phyloP scores from a whole-genome alignment of 1,140 invertebrate species.

The Drosophila nannoptera region DNA sequence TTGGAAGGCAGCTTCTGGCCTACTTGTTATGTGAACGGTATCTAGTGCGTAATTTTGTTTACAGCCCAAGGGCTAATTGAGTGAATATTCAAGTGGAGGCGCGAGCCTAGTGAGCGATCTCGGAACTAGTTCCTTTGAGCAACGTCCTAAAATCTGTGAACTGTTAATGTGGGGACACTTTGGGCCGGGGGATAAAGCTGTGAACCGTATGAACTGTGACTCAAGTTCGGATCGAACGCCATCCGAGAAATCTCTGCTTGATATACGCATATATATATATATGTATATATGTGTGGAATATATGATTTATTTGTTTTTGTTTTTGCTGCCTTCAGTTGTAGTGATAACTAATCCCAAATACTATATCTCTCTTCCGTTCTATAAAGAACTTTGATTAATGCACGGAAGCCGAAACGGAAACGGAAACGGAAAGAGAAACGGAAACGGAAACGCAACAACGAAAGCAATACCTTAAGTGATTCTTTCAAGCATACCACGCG shows the following conservation, averaged over 20 bases:
- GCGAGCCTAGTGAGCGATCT: neutral
- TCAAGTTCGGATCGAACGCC: neutral
- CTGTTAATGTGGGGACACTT: too few species aligned
- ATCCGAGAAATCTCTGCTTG: too few species aligned
- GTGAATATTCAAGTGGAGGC: neutral
- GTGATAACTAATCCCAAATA: slow-evolving; percentile 8
- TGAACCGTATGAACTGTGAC: too few species aligned
- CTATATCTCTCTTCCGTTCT: slow-evolving; percentile 23
- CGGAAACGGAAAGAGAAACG: slow-evolving; percentile 33
- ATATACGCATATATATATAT: neutral
- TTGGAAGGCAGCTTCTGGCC: slow-evolving; percentile 16
- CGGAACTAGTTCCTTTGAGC: too few species aligned
- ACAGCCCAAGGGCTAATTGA: slow-evolving; percentile 52
- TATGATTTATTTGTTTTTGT: neutral
- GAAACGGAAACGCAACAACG: slow-evolving; percentile 58
- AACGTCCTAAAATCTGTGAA: too few species aligned
- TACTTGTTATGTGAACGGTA: slow-evolving; percentile 41
- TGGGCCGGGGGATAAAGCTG: too few species aligned
- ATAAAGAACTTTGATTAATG: slow-evolving; percentile 56
- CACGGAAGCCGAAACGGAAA: slow-evolving; percentile 40
- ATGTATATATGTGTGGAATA: neutral
- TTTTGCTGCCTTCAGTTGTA: neutral
- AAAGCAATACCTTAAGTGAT: slow-evolving; percentile 73
- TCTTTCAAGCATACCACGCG: slow-evolving; percentile 42
- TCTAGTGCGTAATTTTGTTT: slow-evolving; percentile 66